A percentile compares a stretch with the other conserved stretches of the same genome.
These are phyloP conservation scores for Bujurquina vittata DNA, from an alignment of 2,113 vertebrate genomes.

Conservation along the genomic window DNA sequence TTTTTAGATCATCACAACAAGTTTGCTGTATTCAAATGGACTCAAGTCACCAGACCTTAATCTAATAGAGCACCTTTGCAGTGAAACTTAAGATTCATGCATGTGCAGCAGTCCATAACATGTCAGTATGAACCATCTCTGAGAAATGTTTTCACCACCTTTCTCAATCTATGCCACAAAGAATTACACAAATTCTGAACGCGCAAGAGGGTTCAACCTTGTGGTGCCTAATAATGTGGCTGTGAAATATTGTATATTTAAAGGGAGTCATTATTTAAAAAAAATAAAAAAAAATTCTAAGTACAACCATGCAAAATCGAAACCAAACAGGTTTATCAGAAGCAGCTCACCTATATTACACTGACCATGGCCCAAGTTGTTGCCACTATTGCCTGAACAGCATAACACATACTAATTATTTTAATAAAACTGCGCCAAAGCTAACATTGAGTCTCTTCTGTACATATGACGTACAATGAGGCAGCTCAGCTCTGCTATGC, in stretches of 20 bases:
- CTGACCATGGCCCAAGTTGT: fast-evolving
- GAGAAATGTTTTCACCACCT: no score
- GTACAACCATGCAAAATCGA: background rate
- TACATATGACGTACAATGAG: slow-evolving; percentile 1
- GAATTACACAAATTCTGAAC: no score
- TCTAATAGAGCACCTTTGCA: no score
- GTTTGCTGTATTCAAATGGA: no score
- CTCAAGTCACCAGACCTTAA: no score
- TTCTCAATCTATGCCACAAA: no score
- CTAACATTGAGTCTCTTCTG: background rate
- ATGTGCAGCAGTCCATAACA: no score
- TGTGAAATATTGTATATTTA: background rate
- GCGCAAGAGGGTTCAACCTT: no score
- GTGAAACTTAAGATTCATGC: no score
- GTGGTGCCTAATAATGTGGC: background rate
- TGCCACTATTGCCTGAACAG: background rate
- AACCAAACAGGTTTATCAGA: background rate
- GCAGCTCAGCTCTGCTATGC: slow-evolving; percentile 3
- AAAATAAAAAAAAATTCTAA: background rate
- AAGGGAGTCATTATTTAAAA: background rate
- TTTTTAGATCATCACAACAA: no score
- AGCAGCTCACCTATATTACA: background rate
- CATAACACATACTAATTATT: no score
- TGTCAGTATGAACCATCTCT: no score
- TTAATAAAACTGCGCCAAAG: background rate